Evolutionary conservation across 2,797 vertebrate species (phyloP).

Genomic region (Gallirallus australis): DNA sequence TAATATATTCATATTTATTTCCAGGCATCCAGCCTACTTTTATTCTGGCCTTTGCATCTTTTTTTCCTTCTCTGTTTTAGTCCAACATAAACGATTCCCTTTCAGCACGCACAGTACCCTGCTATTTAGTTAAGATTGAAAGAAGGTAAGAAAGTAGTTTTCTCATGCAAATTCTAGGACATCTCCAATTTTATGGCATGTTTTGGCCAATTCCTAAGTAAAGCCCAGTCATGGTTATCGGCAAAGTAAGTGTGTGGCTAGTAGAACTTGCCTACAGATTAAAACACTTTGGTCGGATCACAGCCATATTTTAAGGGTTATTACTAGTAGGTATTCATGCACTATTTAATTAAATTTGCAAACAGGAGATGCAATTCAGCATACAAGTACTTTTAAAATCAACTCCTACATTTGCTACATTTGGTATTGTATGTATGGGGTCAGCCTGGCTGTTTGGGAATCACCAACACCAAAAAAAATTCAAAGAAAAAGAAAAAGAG

Average conservation of each 20-base stretch:
- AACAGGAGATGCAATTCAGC: conserved; percentile 50
- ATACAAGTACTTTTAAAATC: conserved; percentile 58
- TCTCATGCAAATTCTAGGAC: conserved; percentile 69
- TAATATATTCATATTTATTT: conserved; percentile 76
- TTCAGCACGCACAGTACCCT: conserved; percentile 74
- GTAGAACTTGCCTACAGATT: conserved; percentile 33
- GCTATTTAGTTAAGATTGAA: conserved; percentile 77
- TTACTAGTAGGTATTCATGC: conserved; percentile 38
- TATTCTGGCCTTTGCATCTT: conserved; percentile 72
- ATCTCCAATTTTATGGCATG: conserved; percentile 63
- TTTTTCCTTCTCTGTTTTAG: conserved; percentile 56
- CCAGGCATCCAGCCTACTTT: conserved; percentile 75
- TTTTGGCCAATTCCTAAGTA: conserved; percentile 56
- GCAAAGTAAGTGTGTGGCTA: conserved; percentile 28
- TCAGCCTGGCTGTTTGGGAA: conserved; percentile 8
- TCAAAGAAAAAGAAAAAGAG: not conserved
- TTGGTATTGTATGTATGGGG: conserved; percentile 45
- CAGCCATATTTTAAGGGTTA: conserved; percentile 12
- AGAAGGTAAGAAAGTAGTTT: conserved; percentile 74
- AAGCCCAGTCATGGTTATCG: conserved; percentile 48
- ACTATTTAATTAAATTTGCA: conserved; percentile 59
- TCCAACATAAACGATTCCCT: conserved; percentile 78
- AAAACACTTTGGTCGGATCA: conserved; percentile 23
- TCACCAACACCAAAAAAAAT: not conserved
- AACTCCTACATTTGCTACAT: conserved; percentile 35